Conservation (phyloP, 2,113 vertebrate species). For the Aptenodytes patagonicus region DNA sequence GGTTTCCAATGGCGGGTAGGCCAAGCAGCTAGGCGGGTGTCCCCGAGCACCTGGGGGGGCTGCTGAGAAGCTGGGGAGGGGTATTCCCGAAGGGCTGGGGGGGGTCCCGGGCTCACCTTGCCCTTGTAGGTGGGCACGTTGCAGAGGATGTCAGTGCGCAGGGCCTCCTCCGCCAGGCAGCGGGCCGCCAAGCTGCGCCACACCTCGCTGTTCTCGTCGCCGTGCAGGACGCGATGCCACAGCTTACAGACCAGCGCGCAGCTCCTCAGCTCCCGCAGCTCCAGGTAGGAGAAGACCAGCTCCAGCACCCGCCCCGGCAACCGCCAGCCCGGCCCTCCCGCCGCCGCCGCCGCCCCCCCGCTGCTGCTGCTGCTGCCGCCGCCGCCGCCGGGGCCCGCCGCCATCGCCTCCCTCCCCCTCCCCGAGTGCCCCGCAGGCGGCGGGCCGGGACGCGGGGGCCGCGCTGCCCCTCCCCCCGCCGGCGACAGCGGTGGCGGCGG, state of each 20-base stretch:
- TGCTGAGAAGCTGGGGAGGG: fast-evolving
- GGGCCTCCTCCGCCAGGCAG: slow-evolving; percentile 86
- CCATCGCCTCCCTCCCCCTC: no score
- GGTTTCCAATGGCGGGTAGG: neutral
- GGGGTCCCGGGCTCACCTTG: slow-evolving; percentile 80
- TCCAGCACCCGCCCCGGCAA: slow-evolving; percentile 89
- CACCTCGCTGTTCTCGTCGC: slow-evolving; percentile 98
- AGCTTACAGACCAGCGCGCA: slow-evolving; percentile 92
- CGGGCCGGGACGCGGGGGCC: no score
- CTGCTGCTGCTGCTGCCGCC: neutral
- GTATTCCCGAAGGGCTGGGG: neutral
- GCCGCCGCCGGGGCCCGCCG: no score
- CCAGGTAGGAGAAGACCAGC: slow-evolving; percentile 92
- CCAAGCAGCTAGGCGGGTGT: neutral
- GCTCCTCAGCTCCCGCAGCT: slow-evolving; percentile 85
- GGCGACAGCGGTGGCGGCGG: no score
- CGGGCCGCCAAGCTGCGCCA: slow-evolving; percentile 92
- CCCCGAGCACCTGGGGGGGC: neutral
- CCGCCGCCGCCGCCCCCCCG: slow-evolving; percentile 67
- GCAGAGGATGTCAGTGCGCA: slow-evolving; percentile 95
- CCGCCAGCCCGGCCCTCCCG: slow-evolving; percentile 81
- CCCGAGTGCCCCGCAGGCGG: no score
- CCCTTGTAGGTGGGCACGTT: slow-evolving; percentile 94
- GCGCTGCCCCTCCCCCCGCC: no score
- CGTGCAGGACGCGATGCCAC: slow-evolving; percentile 89